These are phyloP conservation scores for Brachyptera risi DNA, from an alignment of 2,888 invertebrate genomes.

Conservation along the genomic window DNA sequence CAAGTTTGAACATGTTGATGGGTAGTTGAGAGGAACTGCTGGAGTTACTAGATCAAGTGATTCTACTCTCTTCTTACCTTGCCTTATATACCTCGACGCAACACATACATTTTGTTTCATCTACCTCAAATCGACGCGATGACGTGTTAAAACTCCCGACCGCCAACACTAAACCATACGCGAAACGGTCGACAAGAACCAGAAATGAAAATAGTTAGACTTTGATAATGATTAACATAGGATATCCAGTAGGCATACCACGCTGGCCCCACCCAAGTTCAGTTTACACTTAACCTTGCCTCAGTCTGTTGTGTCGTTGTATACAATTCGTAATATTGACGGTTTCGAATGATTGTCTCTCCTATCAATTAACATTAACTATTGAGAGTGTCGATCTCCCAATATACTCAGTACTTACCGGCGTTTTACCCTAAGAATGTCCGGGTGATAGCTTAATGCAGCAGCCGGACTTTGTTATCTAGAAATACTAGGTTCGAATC, in stretches of 20 bases:
- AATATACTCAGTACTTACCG: not conserved
- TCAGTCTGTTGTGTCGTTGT: not conserved
- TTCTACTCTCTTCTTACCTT: not conserved
- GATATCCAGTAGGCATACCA: not conserved
- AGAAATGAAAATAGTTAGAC: no score
- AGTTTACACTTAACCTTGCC: not conserved
- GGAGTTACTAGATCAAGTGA: slow-evolving; percentile 22
- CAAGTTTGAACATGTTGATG: slow-evolving; percentile 32
- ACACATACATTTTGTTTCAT: not conserved
- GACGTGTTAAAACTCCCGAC: not conserved
- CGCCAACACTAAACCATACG: no score
- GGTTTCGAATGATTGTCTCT: not conserved
- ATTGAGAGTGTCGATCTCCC: not conserved
- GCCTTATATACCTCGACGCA: slow-evolving; percentile 15
- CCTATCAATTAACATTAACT: no score
- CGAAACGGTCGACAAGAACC: no score
- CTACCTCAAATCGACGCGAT: not conserved
- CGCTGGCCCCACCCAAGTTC: not conserved
- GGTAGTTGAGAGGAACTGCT: slow-evolving; percentile 22
- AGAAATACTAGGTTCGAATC: no score
- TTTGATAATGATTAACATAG: no score
- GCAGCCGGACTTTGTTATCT: not conserved
- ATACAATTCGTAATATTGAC: not conserved
- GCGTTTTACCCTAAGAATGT: not conserved
- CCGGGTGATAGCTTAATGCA: not conserved